Base-by-base conservation (phyloP, 2,888 invertebrate species). In the Therioaphis trifolii region DNA sequence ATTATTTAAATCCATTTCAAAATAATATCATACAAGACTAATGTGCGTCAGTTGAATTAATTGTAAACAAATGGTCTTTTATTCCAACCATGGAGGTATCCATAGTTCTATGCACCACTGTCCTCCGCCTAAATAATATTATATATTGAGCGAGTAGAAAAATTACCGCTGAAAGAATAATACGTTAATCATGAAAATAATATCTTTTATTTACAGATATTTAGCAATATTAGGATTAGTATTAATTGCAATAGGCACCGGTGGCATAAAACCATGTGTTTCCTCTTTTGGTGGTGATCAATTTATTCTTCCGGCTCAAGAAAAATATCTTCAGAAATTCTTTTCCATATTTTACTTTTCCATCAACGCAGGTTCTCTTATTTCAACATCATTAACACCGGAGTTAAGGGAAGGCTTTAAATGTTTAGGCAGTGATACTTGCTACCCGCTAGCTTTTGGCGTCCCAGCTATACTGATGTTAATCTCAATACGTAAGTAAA, bases 251-350 rank as follows among this genome's bases (percentile, higher is more conserved):
- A 86, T 94, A 4, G 94, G 95, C 2, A 94, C 94, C 0, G 95
- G 95, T 0, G 95, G 95, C 4, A 95, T 95, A 85, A 95, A 95
- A 86, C 94, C 95, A 0, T 95, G 95, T 88, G 94, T 95, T 0
- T 90, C 93, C 0, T 92, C 95, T 0, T 95, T 95, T 88, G 95
- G 95, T 4, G 95, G 94, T 0, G 95, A 95, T 88, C 95, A 95
- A 88, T 94, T 94, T 87, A 88, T 89, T 21, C 87, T 92, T 63
- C 92, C 92, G 0, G 89, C 91, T 74, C 93, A 94, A 89, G 90
- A 92, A 21, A 90, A 90, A 85, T 91, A 93, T 87, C 89, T 94
- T 63, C 91, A 92, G 0, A 89, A 91, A 43, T 95, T 94, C 89
- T 95, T 95, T 88, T 94, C 94, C 29, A 89, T 94, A 4, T 92